Base-by-base conservation (phyloP, 2,113 vertebrate genomes). In the Gymnogyps californianus region DNA sequence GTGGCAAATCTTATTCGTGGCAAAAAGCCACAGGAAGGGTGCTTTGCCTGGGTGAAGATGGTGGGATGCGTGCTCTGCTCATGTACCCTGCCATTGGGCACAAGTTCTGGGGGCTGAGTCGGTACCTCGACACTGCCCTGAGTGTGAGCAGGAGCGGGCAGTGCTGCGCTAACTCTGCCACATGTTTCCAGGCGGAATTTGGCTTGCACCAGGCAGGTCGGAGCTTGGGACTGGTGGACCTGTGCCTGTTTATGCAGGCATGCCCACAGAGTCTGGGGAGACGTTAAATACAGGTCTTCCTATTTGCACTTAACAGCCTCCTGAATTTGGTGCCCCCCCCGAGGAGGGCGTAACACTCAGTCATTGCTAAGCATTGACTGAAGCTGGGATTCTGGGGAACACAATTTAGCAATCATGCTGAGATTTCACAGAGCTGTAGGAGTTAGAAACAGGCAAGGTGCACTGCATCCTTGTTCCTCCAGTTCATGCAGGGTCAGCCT, bases 71-170 rank as follows among this genome's bases (percentile, higher is more conserved):
- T 8, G 26, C 44, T 11, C 18, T 25, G 44, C 18, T 42, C 0
- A 0, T 6, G 22, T 44, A 19, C 3, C 14, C 49, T 12, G 15
- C 9, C 6, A 2, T 11, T 28, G 54, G 26, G 7, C 9, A 2
- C 4, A 3, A 0, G 1, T 52, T 24, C 26, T 10, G 61, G 36
- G 21, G 59, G 40, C 54, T 18, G 26, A 52, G 47, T 44, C 0
- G 8, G 46, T 10, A 16, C 25, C n/a, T 6, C 0, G 0, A 6
- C 16, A 5, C 16, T 19, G 21, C 18, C n/a, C n/a, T 0, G 6
- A 26, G n/a, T 0, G 2, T 2, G 4, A 52, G 46, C 15, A 42
- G 3, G 59, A 20, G 70, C 2, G 0, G 36, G 16, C 17, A 2
- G 34, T 1, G 21, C 62, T 40, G 36, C 7, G 0, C 36, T 42